Conservation (phyloP, 2,888 invertebrate species). For the Cephus spinipes region DNA sequence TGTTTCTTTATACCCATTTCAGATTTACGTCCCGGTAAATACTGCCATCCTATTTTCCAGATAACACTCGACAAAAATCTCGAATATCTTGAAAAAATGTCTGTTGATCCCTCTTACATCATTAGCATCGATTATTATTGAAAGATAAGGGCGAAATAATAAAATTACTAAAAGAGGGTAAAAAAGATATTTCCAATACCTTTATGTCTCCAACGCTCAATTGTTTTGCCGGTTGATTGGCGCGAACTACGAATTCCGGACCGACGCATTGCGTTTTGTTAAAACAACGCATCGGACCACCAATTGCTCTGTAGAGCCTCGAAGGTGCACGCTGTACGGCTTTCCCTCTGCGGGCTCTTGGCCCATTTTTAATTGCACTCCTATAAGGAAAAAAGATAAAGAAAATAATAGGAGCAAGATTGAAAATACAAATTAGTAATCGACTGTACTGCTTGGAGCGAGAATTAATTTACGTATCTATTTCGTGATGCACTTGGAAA, state of each 20-base stretch:
- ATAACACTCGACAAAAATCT: not conserved
- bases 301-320: slow-evolving; percentile 75
- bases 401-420: not conserved
- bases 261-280: slow-evolving; percentile 71
- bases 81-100: not conserved
- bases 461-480: not conserved
- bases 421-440: not conserved
- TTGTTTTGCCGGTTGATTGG: slow-evolving; percentile 74
- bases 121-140: not conserved
- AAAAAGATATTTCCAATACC: slow-evolving; percentile 52
- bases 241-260: slow-evolving; percentile 82
- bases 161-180: not conserved
- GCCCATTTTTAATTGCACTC: slow-evolving; percentile 52
- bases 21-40: not conserved
- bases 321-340: slow-evolving; percentile 81
- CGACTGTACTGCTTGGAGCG: too few relatives aligned
- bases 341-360: slow-evolving; percentile 69
- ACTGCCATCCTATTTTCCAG: not conserved
- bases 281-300: slow-evolving; percentile 64
- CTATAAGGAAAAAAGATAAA: slow-evolving; percentile 17
- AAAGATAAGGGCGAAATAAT: not conserved
- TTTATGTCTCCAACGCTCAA: slow-evolving; percentile 72
- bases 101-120: not conserved
- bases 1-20: not conserved
- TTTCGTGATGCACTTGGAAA: not conserved